phyloP scores from a whole-genome alignment of 2,797 vertebrate species.

The Miichthys miiuy region DNA sequence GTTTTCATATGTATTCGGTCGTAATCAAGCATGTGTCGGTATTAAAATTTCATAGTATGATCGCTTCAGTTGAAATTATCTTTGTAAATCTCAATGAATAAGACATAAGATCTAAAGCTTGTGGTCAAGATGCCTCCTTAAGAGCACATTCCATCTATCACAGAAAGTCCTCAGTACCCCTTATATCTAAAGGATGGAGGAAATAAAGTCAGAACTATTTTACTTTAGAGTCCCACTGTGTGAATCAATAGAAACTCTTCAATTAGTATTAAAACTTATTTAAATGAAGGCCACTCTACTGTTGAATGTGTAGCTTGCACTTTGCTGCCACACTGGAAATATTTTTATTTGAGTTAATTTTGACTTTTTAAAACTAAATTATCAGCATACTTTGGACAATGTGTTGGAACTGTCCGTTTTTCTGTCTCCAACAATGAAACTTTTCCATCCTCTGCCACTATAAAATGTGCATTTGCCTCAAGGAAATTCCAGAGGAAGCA shows the following conservation, averaged over 20 bases:
- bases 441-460: not conserved
- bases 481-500: not conserved
- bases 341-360: not conserved
- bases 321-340: constrained; percentile 1
- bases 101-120: not conserved
- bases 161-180: not conserved
- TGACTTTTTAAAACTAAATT: not conserved
- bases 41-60: not conserved
- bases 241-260: not conserved
- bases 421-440: not conserved
- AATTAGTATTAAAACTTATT: not conserved
- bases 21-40: not conserved
- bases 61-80: not conserved
- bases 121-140: not conserved
- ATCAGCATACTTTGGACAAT: not conserved
- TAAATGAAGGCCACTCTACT: not conserved
- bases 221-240: not conserved
- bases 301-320: not conserved
- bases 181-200: not conserved
- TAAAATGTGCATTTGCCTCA: not conserved
- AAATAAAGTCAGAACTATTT: not conserved
- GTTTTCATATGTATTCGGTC: constrained; percentile 26
- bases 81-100: constrained; percentile 5
- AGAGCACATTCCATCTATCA: not conserved
- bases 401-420: not conserved